Evolutionary conservation across 2,113 vertebrate species (phyloP), one percentile per base, ranked within the genome.

Genomic region (Alligator mississippiensis): DNA sequence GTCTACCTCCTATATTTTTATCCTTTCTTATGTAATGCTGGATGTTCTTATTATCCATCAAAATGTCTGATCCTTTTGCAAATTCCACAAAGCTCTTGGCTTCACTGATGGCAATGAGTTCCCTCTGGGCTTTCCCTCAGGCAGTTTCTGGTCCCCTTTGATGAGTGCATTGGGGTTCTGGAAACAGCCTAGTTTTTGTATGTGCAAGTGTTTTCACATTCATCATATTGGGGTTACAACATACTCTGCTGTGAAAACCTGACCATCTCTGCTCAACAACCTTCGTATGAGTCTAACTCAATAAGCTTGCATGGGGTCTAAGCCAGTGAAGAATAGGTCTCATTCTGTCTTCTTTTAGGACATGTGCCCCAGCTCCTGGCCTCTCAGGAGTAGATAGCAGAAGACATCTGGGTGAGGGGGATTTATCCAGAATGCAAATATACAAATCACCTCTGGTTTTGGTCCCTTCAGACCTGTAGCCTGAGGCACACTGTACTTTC

Each of bases 31-130:
- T 82, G 80, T 94, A 85, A 76, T 18, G 64, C 78, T 92, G 72
- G 62, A 93, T 90, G 66, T 94, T 94, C 95, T 86, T 89, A 87
- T 92, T 82, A 92, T 84, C 85, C 90, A 84, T 66, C 88, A 90
- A 96, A 96, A 94, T 76, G 84, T 94, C 80, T 94, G 89, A 96
- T 94, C 83, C 78, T 94, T 94, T 78, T 5, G 22, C 95, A 93
- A 66, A 94, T 96, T 90, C 90, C 96, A 96, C 78, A 82, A 75
- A 84, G 64, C 93, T 88, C 80, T 94, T 93, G 90, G 89, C 92
- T 85, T 94, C 90, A 84, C 87, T 66, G 34, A 86, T 90, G 94
- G 80, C 92, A 95, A 96, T 95, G 87, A 94, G 90, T 96, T 96
- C 95, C 95, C 92, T 95, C 85, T 94, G 92, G 82, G 76, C 72